phyloP scores from a whole-genome alignment of 2,888 invertebrate species.

The Erpobdella octoculata region DNA sequence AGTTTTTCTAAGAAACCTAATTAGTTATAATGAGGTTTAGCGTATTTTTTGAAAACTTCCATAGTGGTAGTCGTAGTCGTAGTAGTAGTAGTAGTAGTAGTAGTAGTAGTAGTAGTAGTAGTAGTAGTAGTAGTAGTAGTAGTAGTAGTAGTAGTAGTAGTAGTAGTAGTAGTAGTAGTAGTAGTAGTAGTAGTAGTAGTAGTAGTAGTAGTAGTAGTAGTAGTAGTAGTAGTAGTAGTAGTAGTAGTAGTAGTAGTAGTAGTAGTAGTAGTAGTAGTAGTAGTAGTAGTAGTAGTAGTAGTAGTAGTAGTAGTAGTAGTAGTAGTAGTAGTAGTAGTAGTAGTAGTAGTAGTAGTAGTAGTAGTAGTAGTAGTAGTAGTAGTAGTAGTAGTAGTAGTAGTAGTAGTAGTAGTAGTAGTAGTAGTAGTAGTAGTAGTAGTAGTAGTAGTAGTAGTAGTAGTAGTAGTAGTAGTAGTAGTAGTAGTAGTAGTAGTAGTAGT shows the following conservation, averaged over 20 bases:
- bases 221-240: neutral
- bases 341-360: conserved; percentile 1
- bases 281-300: neutral
- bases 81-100: conserved; percentile 1
- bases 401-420: conserved; percentile 1
- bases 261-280: conserved; percentile 1
- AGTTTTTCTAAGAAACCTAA: too few relatives aligned
- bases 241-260: conserved; percentile 1
- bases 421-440: neutral
- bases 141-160: conserved; percentile 1
- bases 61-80: too few relatives aligned
- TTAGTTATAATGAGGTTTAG: too few relatives aligned
- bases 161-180: conserved; percentile 1
- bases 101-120: conserved; percentile 1
- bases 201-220: neutral
- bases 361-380: conserved; percentile 1
- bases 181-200: conserved; percentile 1
- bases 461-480: conserved; percentile 1
- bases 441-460: conserved; percentile 1
- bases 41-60: too few relatives aligned
- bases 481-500: conserved; percentile 1
- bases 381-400: conserved; percentile 1
- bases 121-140: conserved; percentile 1
- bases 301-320: conserved; percentile 1
- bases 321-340: conserved; percentile 1